phyloP scores from a whole-genome alignment of 2,888 invertebrate genomes.

The Cybosia mesomella region DNA sequence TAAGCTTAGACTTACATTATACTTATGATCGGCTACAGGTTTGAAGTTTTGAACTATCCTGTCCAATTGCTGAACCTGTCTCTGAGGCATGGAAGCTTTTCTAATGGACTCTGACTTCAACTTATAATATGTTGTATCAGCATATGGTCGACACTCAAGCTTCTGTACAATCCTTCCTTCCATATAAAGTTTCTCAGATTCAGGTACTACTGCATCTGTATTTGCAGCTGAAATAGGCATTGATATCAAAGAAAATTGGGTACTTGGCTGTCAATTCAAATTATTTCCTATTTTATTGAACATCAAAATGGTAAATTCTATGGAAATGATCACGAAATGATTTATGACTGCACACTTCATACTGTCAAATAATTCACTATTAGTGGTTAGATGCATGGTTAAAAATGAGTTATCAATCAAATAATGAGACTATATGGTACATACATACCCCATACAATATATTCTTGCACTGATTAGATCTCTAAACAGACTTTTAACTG shows the following conservation, averaged over 20 bases:
- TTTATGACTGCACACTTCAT: too few relatives aligned
- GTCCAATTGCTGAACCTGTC: constrained; percentile 95
- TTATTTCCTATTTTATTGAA: too few relatives aligned
- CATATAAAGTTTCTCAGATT: constrained; percentile 94
- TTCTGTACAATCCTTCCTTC: constrained; percentile 99
- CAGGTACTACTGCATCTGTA: constrained; percentile 90
- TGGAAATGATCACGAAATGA: too few relatives aligned
- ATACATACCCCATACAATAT: too few relatives aligned
- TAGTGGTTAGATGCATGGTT: too few relatives aligned
- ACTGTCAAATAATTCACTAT: too few relatives aligned
- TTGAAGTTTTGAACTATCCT: constrained; percentile 96
- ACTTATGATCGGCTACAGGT: constrained; percentile 96
- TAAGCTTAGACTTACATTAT: constrained; percentile 90
- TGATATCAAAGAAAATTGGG: background rate
- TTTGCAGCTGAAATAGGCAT: constrained; percentile 83
- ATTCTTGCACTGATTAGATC: too few relatives aligned
- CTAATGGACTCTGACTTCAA: constrained; percentile 95
- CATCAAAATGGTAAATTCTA: too few relatives aligned
- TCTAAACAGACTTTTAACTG: too few relatives aligned
- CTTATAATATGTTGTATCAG: constrained; percentile 96
- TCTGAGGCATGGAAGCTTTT: constrained; percentile 94
- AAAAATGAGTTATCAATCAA: too few relatives aligned
- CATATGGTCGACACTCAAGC: constrained; percentile 96
- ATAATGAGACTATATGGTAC: too few relatives aligned
- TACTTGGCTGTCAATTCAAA: too few relatives aligned